These are phyloP conservation scores for Rhagophthalmus giganteus DNA, from an alignment of 2,888 invertebrate genomes.

Conservation along the genomic window DNA sequence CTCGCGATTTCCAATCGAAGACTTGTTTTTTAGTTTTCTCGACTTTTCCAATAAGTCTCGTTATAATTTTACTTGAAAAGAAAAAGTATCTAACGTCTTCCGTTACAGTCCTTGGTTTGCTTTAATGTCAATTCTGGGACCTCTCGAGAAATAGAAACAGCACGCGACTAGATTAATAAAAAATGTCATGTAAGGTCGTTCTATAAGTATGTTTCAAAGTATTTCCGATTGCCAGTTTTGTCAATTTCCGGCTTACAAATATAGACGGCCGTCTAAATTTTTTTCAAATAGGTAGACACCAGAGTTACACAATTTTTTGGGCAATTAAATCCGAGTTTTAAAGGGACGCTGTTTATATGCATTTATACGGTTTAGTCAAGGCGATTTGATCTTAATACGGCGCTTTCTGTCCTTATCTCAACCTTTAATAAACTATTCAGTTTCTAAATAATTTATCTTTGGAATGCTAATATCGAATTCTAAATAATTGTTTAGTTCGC, in stretches of 20 bases:
- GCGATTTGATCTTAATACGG: not conserved
- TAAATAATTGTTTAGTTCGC: not conserved
- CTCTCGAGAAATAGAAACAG: conserved; percentile 10
- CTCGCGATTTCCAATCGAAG: too few species aligned
- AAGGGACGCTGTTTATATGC: too few species aligned
- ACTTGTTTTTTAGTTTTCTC: too few species aligned
- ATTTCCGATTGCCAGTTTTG: not conserved
- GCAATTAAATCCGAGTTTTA: too few species aligned
- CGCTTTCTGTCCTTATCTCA: not conserved
- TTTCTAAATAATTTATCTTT: not conserved
- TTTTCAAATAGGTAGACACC: too few species aligned
- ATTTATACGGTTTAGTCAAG: not conserved
- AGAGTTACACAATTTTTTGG: too few species aligned
- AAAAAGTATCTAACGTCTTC: not conserved
- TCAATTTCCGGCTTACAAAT: not conserved
- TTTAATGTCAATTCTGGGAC: conserved; percentile 11
- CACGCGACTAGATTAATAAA: conserved; percentile 15
- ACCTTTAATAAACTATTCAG: not conserved
- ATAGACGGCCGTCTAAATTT: too few species aligned
- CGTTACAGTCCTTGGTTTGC: conserved; percentile 3
- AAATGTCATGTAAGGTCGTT: conserved; percentile 14
- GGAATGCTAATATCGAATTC: not conserved
- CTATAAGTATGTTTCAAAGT: not conserved
- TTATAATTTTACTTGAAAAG: not conserved
- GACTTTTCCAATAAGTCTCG: not conserved